Conservation (phyloP, 1,140 invertebrate species). For the Venturia canescens region DNA sequence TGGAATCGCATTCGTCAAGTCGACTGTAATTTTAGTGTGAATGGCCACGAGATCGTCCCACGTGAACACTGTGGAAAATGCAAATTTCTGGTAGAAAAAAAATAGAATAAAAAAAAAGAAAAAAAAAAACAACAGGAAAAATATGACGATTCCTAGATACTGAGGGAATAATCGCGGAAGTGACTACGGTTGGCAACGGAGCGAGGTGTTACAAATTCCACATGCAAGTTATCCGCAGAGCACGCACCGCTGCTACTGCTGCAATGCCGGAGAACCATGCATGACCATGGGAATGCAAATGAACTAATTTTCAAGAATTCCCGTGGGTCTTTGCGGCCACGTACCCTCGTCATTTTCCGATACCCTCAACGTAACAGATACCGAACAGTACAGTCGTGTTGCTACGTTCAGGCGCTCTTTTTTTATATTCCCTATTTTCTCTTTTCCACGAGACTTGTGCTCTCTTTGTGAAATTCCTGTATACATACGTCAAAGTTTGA, state of each 20-base stretch:
- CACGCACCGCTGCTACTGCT: neutral
- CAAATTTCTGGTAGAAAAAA: constrained; percentile 17
- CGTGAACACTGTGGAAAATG: constrained; percentile 23
- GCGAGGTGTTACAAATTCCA: constrained; percentile 19
- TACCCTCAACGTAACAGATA: neutral
- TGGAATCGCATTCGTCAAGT: neutral
- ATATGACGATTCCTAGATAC: neutral
- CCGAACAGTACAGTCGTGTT: neutral
- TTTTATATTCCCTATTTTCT: neutral
- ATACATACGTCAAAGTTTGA: constrained; percentile 62
- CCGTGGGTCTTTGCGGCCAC: constrained; percentile 53
- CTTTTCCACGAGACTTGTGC: neutral
- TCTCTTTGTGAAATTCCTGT: neutral
- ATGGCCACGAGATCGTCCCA: constrained; percentile 10
- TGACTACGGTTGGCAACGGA: neutral
- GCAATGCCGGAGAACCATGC: neutral
- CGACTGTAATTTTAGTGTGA: constrained; percentile 24
- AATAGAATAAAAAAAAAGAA: neutral
- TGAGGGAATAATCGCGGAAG: neutral
- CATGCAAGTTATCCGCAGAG: neutral
- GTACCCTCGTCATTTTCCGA: constrained; percentile 61
- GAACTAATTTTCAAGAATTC: constrained; percentile 72
- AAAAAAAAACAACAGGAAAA: constrained; percentile 26
- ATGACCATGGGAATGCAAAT: constrained; percentile 63
- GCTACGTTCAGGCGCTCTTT: neutral